phyloP scores from a whole-genome alignment of 2,113 vertebrate species.

The Neotoma lepida region DNA sequence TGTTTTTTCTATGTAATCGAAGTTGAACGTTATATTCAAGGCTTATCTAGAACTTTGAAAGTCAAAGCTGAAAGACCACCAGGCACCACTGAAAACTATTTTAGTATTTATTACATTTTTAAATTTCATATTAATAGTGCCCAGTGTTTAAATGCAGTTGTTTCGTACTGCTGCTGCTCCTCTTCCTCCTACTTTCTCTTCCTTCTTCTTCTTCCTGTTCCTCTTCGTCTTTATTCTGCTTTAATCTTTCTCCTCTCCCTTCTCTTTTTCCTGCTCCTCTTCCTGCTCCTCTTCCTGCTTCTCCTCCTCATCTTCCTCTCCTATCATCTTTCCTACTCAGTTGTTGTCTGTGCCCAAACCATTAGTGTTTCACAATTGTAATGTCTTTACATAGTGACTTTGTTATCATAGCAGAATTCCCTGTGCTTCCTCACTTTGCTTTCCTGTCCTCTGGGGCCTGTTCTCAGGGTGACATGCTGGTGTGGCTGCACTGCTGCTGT shows the following conservation, averaged over 20 bases:
- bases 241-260: too few relatives aligned
- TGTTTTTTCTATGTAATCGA: neutral
- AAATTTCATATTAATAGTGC: neutral
- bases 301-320: neutral
- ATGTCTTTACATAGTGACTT: too few relatives aligned
- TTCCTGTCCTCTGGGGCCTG: neutral
- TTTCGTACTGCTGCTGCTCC: too few relatives aligned
- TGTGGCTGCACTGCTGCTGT: neutral
- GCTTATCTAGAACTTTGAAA: neutral
- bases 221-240: neutral
- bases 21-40: conserved; percentile 2
- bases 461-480: neutral
- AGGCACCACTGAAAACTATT: neutral
- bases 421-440: neutral
- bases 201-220: neutral
- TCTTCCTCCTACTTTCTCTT: neutral
- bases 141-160: neutral
- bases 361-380: neutral
- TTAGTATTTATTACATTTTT: neutral
- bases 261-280: neutral
- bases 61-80: neutral
- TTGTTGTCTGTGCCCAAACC: too few relatives aligned
- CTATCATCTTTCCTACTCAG: neutral
- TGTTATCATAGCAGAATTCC: neutral
- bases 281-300: neutral